Base-by-base conservation (phyloP, 2,888 invertebrate genomes). In the Bembecia ichneumoniformis region DNA sequence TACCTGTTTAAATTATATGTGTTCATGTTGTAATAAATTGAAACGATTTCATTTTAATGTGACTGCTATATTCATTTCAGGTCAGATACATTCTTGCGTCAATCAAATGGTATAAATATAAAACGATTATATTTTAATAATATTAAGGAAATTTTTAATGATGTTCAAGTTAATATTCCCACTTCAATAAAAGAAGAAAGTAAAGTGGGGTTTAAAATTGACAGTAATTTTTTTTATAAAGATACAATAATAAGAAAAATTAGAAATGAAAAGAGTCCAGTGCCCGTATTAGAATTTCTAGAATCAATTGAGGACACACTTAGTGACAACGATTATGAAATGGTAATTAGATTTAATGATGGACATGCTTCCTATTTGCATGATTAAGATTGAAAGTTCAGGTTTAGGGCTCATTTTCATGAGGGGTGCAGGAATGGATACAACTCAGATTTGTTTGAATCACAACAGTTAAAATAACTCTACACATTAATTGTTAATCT, bases 101-200 rank as follows among this genome's bases (percentile, higher is more conserved):
- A 65, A 54, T 55, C 52, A 34, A 49, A 51, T n/a, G 61, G 57
- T 44, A 51, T 16, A 16, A 47, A 47, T 28, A 11, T 56, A 3
- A 78, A 69, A 48, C 62, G 40, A 3, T 14, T 40, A 2, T 13
- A 53, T 46, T 80, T 80, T 53, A 61, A 63, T 50, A 68, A 71
- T 47, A 57, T 79, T 43, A 47, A 62, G 51, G 80, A 80, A 28
- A 56, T 77, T 0, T 71, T 72, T 66, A 51, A 67, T 51, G 57
- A 64, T 44, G 14, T 52, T 57, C n/a, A 51, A 28, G 7, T 28
- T 7, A 28, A 28, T 28, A 28, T 28, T 28, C 28, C 28, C 28
- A 28, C 9, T 9, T 28, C 28, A 28, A 28, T 28, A 28, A 28
- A 28, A 28, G 28, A 28, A 28, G 28, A 28, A 28, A 28, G 28